These are phyloP conservation scores for Agrochola lota DNA, from an alignment of 2,888 invertebrate genomes.

Conservation along the genomic window DNA sequence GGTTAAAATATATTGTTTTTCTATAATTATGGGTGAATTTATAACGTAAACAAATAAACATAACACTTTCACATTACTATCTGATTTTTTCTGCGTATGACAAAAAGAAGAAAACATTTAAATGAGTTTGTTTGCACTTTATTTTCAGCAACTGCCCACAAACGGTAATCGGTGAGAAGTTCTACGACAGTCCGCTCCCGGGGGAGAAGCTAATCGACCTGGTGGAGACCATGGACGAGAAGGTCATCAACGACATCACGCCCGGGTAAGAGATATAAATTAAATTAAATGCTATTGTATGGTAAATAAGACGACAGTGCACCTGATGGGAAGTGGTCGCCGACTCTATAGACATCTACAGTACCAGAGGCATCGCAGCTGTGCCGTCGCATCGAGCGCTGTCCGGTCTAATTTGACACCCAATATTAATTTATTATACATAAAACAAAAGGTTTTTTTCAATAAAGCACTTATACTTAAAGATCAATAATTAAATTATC, in stretches of 20 bases:
- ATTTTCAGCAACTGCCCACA: conserved; percentile 92
- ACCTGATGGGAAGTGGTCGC: background rate
- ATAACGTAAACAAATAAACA: background rate
- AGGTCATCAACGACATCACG: conserved; percentile 92
- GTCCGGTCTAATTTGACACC: no score
- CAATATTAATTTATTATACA: no score
- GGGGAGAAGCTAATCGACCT: conserved; percentile 92
- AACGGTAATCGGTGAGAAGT: conserved; percentile 92
- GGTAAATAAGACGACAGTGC: background rate
- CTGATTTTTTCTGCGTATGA: background rate
- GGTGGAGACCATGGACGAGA: conserved; percentile 93
- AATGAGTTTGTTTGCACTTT: background rate
- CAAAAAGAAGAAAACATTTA: background rate
- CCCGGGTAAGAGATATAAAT: conserved; percentile 90
- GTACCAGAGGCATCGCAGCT: background rate
- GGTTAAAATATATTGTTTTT: background rate
- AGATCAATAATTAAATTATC: no score
- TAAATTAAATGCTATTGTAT: background rate
- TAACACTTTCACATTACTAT: background rate
- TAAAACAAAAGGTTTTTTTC: no score
- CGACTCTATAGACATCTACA: background rate
- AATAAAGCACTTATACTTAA: no score
- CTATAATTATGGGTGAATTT: background rate
- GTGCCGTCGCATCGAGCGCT: no score
- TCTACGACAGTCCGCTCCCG: conserved; percentile 85